phyloP scores from a whole-genome alignment of 2,113 vertebrate species.

The Melanocharis versteri region DNA sequence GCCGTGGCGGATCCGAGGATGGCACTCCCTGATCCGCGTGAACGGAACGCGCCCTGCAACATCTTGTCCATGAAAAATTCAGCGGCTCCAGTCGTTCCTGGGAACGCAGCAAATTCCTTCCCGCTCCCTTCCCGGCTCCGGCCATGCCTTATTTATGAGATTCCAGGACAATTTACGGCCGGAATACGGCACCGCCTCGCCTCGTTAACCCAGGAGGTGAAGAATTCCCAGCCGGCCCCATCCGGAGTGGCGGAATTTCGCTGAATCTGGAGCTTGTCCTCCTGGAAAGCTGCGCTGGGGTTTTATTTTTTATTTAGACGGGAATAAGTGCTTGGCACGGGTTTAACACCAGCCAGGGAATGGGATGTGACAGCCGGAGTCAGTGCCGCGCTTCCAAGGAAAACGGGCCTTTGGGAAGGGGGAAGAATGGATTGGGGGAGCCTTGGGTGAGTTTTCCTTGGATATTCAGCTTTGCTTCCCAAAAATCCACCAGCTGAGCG shows the following conservation, averaged over 20 bases:
- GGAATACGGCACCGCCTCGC: background rate
- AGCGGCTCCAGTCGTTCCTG: background rate
- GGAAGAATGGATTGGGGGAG: rapidly evolving
- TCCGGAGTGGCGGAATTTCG: background rate
- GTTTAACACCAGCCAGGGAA: background rate
- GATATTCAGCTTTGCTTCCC: background rate
- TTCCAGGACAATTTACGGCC: background rate
- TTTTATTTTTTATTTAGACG: background rate
- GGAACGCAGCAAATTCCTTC: background rate
- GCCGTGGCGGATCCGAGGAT: rapidly evolving
- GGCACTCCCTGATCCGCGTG: background rate
- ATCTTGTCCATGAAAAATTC: constrained; percentile 58
- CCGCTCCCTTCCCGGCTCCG: background rate
- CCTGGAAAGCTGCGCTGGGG: background rate
- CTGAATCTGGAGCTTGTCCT: background rate
- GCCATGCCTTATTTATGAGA: constrained; percentile 20
- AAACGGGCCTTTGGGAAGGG: background rate
- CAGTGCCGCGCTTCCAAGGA: background rate
- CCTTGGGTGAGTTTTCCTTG: background rate
- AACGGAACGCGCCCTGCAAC: background rate
- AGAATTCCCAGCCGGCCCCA: background rate
- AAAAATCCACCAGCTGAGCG: rapidly evolving
- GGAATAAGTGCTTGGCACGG: background rate
- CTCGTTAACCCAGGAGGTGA: background rate
- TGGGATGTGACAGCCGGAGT: background rate